Conservation (phyloP, 2,888 invertebrate species). For the Linnaemya tessellans region DNA sequence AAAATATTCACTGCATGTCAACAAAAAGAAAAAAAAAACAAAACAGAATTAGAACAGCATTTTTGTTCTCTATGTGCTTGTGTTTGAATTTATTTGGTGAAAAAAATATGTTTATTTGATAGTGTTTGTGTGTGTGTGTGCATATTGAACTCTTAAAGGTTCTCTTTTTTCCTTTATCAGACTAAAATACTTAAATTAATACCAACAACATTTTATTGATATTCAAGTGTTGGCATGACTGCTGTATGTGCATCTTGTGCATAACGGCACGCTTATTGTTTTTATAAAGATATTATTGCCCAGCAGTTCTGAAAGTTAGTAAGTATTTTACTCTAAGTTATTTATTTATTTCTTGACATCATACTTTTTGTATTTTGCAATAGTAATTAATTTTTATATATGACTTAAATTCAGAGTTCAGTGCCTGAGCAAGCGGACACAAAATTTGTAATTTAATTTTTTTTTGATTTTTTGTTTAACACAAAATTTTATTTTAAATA, state of each 20-base stretch:
- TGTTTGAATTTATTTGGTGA: neutral
- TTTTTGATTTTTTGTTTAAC: too few relatives aligned
- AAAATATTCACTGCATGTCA: slow-evolving; percentile 48
- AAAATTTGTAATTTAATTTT: too few relatives aligned
- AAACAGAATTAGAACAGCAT: slow-evolving; percentile 60
- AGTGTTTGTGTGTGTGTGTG: slow-evolving; percentile 62
- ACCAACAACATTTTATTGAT: slow-evolving; percentile 1
- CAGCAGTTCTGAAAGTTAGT: neutral
- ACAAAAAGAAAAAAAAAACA: too few relatives aligned
- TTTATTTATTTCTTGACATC: too few relatives aligned
- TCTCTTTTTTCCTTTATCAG: neutral
- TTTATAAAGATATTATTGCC: neutral
- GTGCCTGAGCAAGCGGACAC: too few relatives aligned
- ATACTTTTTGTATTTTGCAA: too few relatives aligned
- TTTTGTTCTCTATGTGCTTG: slow-evolving; percentile 7
- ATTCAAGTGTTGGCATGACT: neutral
- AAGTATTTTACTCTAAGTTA: too few relatives aligned
- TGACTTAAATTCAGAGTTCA: too few relatives aligned
- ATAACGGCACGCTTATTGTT: slow-evolving; percentile 54
- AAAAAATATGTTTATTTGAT: slow-evolving; percentile 31
- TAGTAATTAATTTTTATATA: too few relatives aligned
- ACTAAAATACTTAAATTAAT: slow-evolving; percentile 7
- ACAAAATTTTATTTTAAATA: too few relatives aligned
- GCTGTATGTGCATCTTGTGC: slow-evolving; percentile 33
- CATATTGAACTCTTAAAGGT: slow-evolving; percentile 45